Percentiles rank a stretch among this genome's conserved stretches.
Conservation (phyloP, 2,797 vertebrate species). For the Monodelphis domestica region DNA sequence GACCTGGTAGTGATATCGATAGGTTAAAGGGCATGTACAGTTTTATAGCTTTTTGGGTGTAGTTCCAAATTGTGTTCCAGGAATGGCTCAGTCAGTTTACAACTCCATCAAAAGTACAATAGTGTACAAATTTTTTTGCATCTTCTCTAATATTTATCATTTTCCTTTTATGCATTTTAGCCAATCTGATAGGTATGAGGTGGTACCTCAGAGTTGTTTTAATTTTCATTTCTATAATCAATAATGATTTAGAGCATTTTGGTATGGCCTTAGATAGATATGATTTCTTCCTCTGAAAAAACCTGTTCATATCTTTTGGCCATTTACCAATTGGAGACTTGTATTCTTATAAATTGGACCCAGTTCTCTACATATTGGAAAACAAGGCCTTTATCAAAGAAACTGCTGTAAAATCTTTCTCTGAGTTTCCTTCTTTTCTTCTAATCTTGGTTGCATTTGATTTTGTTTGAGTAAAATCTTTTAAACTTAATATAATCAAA, state of each 20-base stretch:
- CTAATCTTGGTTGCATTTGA: neutral
- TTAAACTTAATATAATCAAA: neutral
- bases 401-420: neutral
- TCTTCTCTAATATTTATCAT: neutral
- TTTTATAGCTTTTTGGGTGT: neutral
- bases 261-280: neutral
- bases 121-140: neutral
- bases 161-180: neutral
- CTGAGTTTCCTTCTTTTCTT: neutral
- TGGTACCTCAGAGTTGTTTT: neutral
- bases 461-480: neutral
- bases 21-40: neutral
- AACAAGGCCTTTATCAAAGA: neutral
- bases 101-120: neutral
- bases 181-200: neutral
- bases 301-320: neutral
- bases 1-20: neutral
- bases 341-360: neutral
- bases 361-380: neutral
- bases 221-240: neutral
- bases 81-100: neutral
- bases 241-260: neutral
- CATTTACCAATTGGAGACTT: neutral
- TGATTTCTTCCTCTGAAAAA: neutral
- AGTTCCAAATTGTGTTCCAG: neutral